Percentiles rank a stretch among this genome's conserved stretches.
Evolutionary conservation across 2,797 vertebrate species (phyloP).

Genomic region (Morelia viridis): DNA sequence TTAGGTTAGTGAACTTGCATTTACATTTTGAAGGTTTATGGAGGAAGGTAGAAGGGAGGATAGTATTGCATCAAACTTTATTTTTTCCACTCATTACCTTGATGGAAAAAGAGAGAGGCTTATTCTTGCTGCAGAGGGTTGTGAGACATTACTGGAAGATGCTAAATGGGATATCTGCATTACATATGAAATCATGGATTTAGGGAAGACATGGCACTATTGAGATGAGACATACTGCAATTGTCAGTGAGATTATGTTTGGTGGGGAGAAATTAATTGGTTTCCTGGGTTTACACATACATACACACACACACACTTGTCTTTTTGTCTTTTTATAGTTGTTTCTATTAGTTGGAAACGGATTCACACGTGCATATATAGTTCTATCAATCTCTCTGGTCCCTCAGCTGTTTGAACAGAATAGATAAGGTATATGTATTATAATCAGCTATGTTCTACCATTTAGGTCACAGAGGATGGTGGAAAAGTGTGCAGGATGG

Average conservation of each 20-base stretch:
- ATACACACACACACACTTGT: neutral
- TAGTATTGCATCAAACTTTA: neutral
- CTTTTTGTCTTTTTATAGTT: neutral
- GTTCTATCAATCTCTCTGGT: neutral
- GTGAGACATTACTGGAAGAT: neutral
- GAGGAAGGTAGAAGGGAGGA: neutral
- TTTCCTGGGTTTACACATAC: neutral
- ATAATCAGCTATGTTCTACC: neutral
- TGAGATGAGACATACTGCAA: neutral
- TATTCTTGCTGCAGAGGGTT: neutral
- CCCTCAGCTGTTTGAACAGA: neutral
- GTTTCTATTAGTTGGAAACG: neutral
- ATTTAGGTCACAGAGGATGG: neutral
- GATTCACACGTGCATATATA: neutral
- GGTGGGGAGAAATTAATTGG: neutral
- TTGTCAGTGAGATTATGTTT: neutral
- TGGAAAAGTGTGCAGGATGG: neutral
- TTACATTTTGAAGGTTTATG: neutral
- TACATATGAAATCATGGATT: neutral
- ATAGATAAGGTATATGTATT: neutral
- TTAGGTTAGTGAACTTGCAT: neutral
- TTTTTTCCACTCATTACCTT: neutral
- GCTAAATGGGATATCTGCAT: neutral
- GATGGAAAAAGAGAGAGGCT: neutral
- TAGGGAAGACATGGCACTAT: neutral